Percentiles rank a stretch among this genome's conserved stretches.
Conservation (phyloP, 2,113 vertebrate species). For the Megaceryle torquata region DNA sequence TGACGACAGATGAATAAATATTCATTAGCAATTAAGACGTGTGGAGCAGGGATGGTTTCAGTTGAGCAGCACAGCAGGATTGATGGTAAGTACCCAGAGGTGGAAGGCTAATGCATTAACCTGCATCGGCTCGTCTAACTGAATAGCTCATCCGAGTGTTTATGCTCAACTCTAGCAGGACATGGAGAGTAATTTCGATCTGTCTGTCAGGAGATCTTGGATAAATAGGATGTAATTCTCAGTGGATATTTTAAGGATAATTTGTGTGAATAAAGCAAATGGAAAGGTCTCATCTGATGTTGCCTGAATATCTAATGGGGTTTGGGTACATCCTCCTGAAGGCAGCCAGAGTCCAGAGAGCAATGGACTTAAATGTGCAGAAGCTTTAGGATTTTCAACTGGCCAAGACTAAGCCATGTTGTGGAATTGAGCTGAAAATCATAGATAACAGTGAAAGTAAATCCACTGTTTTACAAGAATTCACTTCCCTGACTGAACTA, state of each 20-base stretch:
- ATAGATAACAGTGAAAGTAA: neutral
- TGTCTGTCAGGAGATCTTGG: neutral
- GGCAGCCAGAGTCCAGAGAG: neutral
- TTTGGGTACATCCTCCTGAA: neutral
- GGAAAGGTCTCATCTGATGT: neutral
- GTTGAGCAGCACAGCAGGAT: neutral
- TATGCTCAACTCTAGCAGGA: neutral
- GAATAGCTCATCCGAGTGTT: neutral
- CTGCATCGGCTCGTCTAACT: neutral
- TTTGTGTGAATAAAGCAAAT: neutral
- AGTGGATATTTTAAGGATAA: neutral
- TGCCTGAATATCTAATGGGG: neutral
- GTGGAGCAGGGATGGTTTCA: neutral
- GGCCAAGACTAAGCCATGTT: neutral
- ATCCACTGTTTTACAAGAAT: rapidly evolving
- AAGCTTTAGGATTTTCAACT: neutral
- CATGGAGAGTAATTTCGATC: neutral
- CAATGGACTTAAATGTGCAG: neutral
- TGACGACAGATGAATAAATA: neutral
- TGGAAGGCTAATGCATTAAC: neutral
- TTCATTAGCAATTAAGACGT: neutral
- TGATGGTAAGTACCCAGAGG: neutral
- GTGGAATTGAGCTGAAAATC: neutral
- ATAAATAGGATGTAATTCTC: neutral
- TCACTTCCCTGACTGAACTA: neutral